Evolutionary conservation across 1,140 invertebrate genomes (phyloP), one percentile per base, ranked within the genome.

Genomic region (Riptortus pedestris): DNA sequence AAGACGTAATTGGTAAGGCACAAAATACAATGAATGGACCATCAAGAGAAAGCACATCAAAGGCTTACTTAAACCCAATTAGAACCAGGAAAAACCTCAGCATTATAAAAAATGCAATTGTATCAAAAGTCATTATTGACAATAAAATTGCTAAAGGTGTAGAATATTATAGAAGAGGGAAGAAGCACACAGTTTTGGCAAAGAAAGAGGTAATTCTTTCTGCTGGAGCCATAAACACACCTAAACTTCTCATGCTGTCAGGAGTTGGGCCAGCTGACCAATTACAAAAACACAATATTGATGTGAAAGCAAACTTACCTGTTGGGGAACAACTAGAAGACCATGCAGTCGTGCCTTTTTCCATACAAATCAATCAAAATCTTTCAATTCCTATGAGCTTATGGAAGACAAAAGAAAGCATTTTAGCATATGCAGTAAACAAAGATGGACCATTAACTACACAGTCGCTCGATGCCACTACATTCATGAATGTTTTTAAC

Each of bases 41-140:
- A 4, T 26, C 27, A 7, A 57, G 52, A 26, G 22, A 28, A 28
- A 24, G 24, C 24, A 57, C 52, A 2, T 1, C 52, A 2, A 26
- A 24, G 24, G 52, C 22, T 11, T 57, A 57, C 27, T 28, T 57
- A 5, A 57, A 57, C 24, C 45, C 45, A 4, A n/a, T 47, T 20
- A 24, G 22, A 24, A 16, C 18, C 5, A 24, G 22, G 24, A 57
- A 28, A n/a, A 57, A 57, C 27, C 52, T 57, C 16, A 16, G 16
- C 24, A 14, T 57, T 16, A 28, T 57, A 3, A 57, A 57, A 57
- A 24, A 57, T 26, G 1, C 52, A 1, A 57, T 11, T 7, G 84
- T 79, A 0, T 82, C 81, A 0, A 84, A 84, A 73, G 73, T 93
- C 12, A 70, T 94, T 0, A 87, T 93, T 63, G 75, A 90, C 81